A percentile compares a stretch with the other conserved stretches of the same genome.
phyloP scores from a whole-genome alignment of 2,113 vertebrate genomes.

The Panurus biarmicus region DNA sequence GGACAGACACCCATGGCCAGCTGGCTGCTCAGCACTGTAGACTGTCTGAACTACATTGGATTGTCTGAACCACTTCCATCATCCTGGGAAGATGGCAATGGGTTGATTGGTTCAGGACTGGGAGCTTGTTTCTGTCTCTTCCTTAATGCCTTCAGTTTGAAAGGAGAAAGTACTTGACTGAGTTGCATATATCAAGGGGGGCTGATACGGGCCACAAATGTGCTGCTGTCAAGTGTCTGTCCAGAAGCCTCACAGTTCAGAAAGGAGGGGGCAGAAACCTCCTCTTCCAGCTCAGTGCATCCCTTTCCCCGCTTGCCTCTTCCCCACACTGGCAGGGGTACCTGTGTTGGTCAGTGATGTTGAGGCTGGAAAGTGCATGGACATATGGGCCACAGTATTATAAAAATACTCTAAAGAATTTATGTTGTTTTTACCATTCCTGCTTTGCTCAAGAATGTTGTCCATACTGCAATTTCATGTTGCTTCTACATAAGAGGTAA shows the following conservation, averaged over 20 bases:
- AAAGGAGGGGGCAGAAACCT: not conserved
- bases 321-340: not conserved
- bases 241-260: not conserved
- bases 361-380: not conserved
- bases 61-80: too few species aligned
- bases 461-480: not conserved
- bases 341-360: fast-evolving
- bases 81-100: not conserved
- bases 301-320: fast-evolving
- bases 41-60: not conserved
- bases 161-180: not conserved
- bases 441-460: not conserved
- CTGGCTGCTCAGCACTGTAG: fast-evolving
- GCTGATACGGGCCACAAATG: not conserved
- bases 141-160: not conserved
- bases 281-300: not conserved
- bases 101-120: not conserved
- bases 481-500: not conserved
- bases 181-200: not conserved
- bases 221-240: not conserved
- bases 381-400: not conserved
- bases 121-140: not conserved
- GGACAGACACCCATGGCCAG: not conserved
- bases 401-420: not conserved
- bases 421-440: not conserved